Base-by-base conservation (phyloP, 2,888 invertebrate species). In the Nomada ruficornis region DNA sequence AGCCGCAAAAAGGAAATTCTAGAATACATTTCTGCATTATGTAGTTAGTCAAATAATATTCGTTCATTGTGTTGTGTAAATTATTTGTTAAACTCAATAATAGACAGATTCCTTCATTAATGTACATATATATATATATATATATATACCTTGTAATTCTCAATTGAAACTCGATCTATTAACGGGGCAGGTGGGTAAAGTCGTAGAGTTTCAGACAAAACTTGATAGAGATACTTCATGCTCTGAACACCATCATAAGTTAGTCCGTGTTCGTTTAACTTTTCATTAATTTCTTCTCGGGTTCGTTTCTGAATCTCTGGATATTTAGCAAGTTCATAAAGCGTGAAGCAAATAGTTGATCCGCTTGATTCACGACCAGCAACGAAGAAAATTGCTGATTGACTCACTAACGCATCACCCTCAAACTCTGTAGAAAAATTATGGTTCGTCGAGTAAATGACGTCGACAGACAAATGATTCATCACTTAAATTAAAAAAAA, bases 161-260 rank as follows among this genome's bases (percentile, higher is more conserved):
- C 20, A 0, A 55, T 20, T 10, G 90, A 83, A 5, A 91, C 60
- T 44, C 93, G 86, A 42, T 93, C 92, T 15, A 93, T 60, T 4
- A 93, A 23, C 1, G 92, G 90, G n/a, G 90, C 91, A 0, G 91
- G 85, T 7, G 93, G 91, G 85, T 92, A 90, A 0, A 92, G 20
- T 50, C 93, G 87, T 36, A 93, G n/a, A 0, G 89, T 89, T 65
- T 93, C 93, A 1, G 88, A 90, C 0, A 92, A 83, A 3, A 89
- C 86, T 72, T 92, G 91, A 68, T 89, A 79, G 2, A 93, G 78
- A 67, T 91, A 92, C 44, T 88, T 91, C 92, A 93, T 91, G 1
- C 83, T 79, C 1, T 86, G 86, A 0, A 91, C 64, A 2, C 77
- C 71, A n/a, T 92, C 92, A 60, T 91, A 91, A 2, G 89, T 90